Evolutionary conservation across 2,797 vertebrate species (phyloP).

Genomic region (Sphaeramia orbicularis): DNA sequence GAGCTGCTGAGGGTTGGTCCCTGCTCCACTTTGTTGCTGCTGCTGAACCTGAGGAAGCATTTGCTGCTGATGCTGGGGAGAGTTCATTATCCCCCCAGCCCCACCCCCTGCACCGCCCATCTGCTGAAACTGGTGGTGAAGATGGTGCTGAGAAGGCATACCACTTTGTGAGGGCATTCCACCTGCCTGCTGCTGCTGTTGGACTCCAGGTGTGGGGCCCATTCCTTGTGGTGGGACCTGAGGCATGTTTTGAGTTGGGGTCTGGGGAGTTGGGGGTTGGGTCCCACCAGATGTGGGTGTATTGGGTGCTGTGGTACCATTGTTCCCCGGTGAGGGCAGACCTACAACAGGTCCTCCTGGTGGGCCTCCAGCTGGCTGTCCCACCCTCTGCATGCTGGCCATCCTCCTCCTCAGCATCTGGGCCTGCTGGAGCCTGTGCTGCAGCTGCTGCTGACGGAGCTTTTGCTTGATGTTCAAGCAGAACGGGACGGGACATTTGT

Average conservation of each 20-base stretch:
- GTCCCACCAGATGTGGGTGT: constrained; percentile 92
- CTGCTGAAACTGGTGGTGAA: constrained; percentile 88
- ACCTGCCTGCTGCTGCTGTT: constrained; percentile 68
- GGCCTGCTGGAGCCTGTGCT: constrained; percentile 96
- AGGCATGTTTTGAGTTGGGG: constrained; percentile 84
- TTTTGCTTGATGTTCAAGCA: constrained; percentile 99
- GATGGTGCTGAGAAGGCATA: constrained; percentile 83
- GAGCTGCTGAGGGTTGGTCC: constrained; percentile 78
- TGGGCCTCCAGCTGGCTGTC: constrained; percentile 82
- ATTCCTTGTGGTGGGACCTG: constrained; percentile 74
- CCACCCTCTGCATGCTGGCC: constrained; percentile 97
- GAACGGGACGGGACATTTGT: constrained; percentile 98
- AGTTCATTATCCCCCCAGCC: constrained; percentile 79
- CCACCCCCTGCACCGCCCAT: constrained; percentile 79
- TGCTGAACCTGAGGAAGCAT: constrained; percentile 90
- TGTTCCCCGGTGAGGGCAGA: constrained; percentile 85
- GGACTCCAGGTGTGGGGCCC: constrained; percentile 79
- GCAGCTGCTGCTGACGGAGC: constrained; percentile 96
- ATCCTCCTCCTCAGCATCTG: constrained; percentile 97
- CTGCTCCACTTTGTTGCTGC: constrained; percentile 63
- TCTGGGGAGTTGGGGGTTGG: constrained; percentile 93
- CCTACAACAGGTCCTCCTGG: constrained; percentile 87
- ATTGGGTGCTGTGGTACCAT: constrained; percentile 80
- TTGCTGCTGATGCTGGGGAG: constrained; percentile 89
- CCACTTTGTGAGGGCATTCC: constrained; percentile 68